Percentiles rank a stretch among this genome's conserved stretches.
Evolutionary conservation across 2,888 invertebrate genomes (phyloP).

Genomic region (Ferrisia virgata): DNA sequence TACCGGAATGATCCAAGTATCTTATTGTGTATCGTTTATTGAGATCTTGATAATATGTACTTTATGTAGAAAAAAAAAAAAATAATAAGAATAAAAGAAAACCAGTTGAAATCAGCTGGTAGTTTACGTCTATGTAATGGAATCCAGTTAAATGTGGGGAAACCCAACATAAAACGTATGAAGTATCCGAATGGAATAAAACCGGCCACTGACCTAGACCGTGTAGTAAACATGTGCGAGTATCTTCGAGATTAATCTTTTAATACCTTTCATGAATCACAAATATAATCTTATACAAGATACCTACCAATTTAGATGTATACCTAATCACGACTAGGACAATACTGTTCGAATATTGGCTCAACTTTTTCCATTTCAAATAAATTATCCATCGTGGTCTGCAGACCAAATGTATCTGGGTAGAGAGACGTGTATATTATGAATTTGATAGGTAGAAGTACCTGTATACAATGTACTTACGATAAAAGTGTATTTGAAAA

Average conservation of each 20-base stretch:
- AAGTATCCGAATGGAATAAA: neutral
- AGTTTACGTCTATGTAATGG: neutral
- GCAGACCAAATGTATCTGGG: neutral
- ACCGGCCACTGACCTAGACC: slow-evolving; percentile 17
- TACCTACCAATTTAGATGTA: neutral
- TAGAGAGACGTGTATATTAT: no score
- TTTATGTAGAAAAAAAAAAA: no score
- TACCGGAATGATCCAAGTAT: neutral
- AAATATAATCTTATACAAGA: neutral
- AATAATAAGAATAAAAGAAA: neutral
- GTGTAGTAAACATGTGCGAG: neutral
- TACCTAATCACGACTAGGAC: neutral
- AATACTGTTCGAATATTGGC: neutral
- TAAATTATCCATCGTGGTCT: neutral
- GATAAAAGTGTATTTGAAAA: no score
- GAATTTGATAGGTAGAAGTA: slow-evolving; percentile 18
- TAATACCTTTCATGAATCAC: neutral
- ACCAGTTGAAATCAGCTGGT: slow-evolving; percentile 6
- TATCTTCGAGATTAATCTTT: neutral
- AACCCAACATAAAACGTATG: neutral
- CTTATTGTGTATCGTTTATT: neutral
- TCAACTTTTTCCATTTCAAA: neutral
- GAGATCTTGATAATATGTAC: neutral
- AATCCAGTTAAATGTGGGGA: neutral
- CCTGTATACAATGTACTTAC: neutral